Base-by-base conservation (phyloP, 2,113 vertebrate species). In the Oryzias woworae region DNA sequence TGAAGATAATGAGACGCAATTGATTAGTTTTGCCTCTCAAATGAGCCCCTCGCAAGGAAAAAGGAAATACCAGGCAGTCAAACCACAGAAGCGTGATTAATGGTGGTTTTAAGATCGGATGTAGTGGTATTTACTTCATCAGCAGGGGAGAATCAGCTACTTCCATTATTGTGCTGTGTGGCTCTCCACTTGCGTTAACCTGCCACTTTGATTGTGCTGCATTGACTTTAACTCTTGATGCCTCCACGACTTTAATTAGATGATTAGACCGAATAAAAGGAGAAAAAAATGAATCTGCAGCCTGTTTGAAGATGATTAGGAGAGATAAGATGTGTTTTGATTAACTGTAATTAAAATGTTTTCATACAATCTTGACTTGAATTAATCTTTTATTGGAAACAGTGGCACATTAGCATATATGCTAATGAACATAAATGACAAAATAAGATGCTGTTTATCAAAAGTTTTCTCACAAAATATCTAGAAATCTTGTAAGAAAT, bases 21-120 rank as follows among this genome's bases (percentile, higher is more conserved):
- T 91, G 88, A 92, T 88, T 87, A 81, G 82, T 75, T 87, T 79
- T 79, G 78, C 75, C 71, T 70, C 77, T 80, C 73, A 85, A 86
- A 85, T 70, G 66, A 82, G 60, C 49, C 59, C 71, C 64, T 85
- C 80, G 75, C 68, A 49, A 75, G 76, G 80, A 83, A 88, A 85
- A 82, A 78, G 16, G 71, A 82, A 85, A 83, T 68, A 81, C 74
- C 68, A 71, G 65, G 65, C 58, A 58, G 73, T 78, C 86, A 78
- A 85, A 81, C 73, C 73, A 57, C 56, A 70, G 49, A 44, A 78
- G 82, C 72, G 52, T 87, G 88, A 91, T 87, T 88, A 86, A 89
- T 89, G 84, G 42, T 78, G 81, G 36, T 84, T 87, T 85, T 62
- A 64, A 79, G 82, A 78, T 77, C 62, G 56, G 65, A 81, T 86